Conservation (phyloP, 2,888 invertebrate species). For the Heterodera filipjevi region DNA sequence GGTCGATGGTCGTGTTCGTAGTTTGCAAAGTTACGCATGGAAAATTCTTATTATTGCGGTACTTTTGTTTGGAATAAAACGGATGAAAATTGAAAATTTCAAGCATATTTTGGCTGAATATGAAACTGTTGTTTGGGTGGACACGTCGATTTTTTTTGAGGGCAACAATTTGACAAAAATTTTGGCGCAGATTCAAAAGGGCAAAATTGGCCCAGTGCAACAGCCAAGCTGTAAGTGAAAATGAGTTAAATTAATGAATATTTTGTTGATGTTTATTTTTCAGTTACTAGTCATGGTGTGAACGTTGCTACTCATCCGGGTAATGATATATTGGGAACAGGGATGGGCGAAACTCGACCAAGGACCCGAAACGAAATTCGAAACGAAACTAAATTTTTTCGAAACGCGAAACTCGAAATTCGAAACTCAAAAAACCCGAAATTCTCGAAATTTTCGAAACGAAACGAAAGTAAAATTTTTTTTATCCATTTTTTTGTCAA, state of each 20-base stretch:
- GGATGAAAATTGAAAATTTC: conserved; percentile 1
- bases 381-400: no score
- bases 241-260: no score
- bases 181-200: not conserved
- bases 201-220: not conserved
- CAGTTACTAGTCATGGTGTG: conserved; percentile 34
- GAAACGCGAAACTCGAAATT: no score
- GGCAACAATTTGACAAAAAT: not conserved
- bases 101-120: conserved; percentile 32
- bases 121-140: not conserved
- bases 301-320: conserved; percentile 30
- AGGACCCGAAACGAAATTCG: no score
- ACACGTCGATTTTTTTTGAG: not conserved
- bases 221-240: not conserved
- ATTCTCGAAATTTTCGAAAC: no score
- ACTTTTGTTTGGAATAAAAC: conserved; percentile 15
- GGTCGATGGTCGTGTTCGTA: conserved; percentile 34
- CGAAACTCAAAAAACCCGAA: no score
- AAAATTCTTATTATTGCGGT: conserved; percentile 42
- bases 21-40: conserved; percentile 38
- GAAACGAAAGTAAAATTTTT: no score
- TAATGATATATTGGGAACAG: not conserved
- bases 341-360: no score
- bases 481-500: no score
- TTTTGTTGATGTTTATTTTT: not conserved